A percentile compares a stretch with the other conserved stretches of the same genome.
Conservation (phyloP, 2,113 vertebrate genomes). For the Nothoprocta perdicaria region DNA sequence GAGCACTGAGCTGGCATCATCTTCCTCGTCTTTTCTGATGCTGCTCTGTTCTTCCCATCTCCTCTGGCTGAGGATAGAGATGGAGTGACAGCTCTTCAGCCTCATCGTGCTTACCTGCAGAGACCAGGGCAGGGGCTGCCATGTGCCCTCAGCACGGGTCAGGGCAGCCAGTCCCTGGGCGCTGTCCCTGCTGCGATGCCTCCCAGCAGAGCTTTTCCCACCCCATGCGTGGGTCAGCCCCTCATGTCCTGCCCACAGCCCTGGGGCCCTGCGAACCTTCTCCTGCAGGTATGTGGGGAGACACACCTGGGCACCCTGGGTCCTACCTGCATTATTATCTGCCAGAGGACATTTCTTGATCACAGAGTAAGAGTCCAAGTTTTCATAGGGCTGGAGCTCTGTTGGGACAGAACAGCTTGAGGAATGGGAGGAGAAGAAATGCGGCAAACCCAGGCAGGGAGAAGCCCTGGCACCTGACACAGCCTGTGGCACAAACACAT, state of each 20-base stretch:
- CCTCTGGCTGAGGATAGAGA: background rate
- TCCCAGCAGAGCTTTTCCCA: background rate
- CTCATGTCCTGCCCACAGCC: background rate
- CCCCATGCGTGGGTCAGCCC: fast-evolving
- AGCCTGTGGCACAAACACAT: too few species aligned
- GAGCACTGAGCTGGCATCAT: background rate
- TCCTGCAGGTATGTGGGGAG: too few species aligned
- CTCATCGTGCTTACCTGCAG: background rate
- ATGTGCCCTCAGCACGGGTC: fast-evolving
- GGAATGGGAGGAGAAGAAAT: background rate
- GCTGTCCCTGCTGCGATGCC: background rate
- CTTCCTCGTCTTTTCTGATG: background rate
- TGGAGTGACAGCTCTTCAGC: background rate
- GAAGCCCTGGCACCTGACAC: too few species aligned
- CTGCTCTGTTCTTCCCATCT: background rate
- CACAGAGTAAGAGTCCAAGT: background rate
- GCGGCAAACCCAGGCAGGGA: background rate
- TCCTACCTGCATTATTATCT: background rate
- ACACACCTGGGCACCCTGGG: background rate
- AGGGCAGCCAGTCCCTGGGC: background rate
- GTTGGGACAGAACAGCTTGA: background rate
- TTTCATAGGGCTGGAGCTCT: background rate
- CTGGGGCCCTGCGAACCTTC: background rate
- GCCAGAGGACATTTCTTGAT: background rate
- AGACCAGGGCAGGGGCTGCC: background rate